Evolutionary conservation across 2,113 vertebrate genomes (phyloP).

Genomic region (Cebidichthys violaceus): DNA sequence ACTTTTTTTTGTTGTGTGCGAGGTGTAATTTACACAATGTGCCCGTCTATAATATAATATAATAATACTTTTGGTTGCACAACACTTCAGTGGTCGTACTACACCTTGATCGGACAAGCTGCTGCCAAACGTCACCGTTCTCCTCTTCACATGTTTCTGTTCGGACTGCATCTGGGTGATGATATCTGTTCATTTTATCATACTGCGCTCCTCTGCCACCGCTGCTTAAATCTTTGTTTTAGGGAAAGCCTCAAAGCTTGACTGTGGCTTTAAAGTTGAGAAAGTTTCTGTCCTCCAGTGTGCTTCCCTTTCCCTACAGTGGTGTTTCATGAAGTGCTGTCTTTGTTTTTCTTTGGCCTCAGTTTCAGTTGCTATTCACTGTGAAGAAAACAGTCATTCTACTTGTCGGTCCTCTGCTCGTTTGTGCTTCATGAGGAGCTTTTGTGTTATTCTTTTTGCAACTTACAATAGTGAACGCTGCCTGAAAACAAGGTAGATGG

Average conservation of each 20-base stretch:
- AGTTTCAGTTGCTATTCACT: too few species aligned
- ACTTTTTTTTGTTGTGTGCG: background rate
- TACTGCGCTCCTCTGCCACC: slow-evolving; percentile 14
- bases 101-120: background rate
- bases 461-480: too few species aligned
- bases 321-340: too few species aligned
- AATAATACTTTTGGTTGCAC: background rate
- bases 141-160: background rate
- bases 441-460: too few species aligned
- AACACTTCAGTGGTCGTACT: background rate
- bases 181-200: slow-evolving; percentile 2
- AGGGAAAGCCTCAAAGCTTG: background rate
- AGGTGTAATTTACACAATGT: background rate
- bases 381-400: too few species aligned
- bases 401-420: too few species aligned
- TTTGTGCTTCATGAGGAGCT: too few species aligned
- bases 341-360: too few species aligned
- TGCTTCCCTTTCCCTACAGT: too few species aligned
- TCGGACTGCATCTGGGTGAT: background rate
- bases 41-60: background rate
- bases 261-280: background rate
- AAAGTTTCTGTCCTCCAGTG: too few species aligned
- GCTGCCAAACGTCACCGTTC: too few species aligned
- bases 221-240: background rate
- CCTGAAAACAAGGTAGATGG: too few species aligned